phyloP scores from a whole-genome alignment of 1,140 invertebrate genomes.

The Drosophila hydei region DNA sequence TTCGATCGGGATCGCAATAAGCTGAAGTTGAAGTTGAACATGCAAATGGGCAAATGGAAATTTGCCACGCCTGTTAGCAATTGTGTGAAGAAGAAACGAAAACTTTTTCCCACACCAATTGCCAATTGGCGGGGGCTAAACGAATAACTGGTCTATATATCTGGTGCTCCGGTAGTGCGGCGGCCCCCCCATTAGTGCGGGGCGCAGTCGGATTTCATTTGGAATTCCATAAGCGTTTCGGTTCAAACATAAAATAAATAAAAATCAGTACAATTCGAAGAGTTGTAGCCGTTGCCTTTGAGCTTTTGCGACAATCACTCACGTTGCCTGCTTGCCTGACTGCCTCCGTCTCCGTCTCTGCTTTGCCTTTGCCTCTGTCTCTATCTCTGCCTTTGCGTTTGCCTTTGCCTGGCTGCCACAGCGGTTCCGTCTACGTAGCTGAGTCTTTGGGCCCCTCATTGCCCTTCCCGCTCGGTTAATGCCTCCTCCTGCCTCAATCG shows the following conservation, averaged over 20 bases:
- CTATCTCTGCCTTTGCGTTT: neutral
- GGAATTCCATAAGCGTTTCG: conserved; percentile 71
- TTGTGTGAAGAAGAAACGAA: conserved; percentile 21
- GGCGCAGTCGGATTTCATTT: conserved; percentile 67
- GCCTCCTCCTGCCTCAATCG: conserved; percentile 45
- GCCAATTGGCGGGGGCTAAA: conserved; percentile 23
- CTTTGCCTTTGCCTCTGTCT: neutral
- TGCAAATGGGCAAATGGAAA: conserved; percentile 50
- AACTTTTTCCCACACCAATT: conserved; percentile 77
- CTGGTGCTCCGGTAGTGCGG: neutral
- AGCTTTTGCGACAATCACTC: conserved; percentile 82
- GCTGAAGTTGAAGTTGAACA: conserved; percentile 36
- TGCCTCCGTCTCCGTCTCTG: neutral
- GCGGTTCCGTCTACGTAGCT: conserved; percentile 54
- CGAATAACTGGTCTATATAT: conserved; percentile 37
- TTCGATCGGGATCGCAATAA: conserved; percentile 55
- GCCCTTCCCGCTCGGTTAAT: conserved; percentile 35
- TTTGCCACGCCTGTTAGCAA: conserved; percentile 53
- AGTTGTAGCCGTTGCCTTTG: conserved; percentile 75
- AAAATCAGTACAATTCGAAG: conserved; percentile 83
- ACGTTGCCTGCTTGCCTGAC: conserved; percentile 47
- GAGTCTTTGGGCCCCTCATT: neutral
- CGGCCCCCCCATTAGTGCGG: conserved; percentile 27
- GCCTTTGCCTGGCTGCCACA: conserved; percentile 11
- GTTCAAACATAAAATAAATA: conserved; percentile 83